phyloP scores from a whole-genome alignment of 2,888 invertebrate species.

The Tricholauxania praeusta region DNA sequence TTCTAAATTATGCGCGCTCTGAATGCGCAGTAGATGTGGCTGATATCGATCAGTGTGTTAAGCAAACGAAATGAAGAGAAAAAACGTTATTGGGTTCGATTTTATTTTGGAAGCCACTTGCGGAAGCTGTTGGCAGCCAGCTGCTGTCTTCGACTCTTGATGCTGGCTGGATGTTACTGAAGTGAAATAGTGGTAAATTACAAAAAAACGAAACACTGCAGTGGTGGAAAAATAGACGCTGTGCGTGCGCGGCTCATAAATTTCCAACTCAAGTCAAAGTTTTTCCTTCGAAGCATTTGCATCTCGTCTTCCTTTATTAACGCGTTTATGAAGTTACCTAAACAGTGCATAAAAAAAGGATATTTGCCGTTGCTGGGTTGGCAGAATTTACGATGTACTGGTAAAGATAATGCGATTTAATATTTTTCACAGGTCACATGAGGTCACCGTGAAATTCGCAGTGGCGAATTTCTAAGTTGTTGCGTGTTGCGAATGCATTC shows the following conservation, averaged over 20 bases:
- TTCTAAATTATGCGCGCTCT: slow-evolving; percentile 31
- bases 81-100: not conserved
- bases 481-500: slow-evolving; percentile 8
- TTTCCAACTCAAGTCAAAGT: slow-evolving; percentile 1
- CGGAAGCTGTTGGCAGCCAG: slow-evolving; percentile 35
- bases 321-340: not conserved
- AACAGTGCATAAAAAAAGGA: not conserved
- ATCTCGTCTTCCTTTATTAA: not conserved
- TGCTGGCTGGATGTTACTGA: slow-evolving; percentile 3
- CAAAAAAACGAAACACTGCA: not conserved
- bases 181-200: not conserved
- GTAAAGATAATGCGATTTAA: not conserved
- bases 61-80: not conserved
- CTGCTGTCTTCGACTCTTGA: slow-evolving; percentile 25
- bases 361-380: not conserved
- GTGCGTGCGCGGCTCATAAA: slow-evolving; percentile 32
- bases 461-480: slow-evolving; percentile 29
- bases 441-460: slow-evolving; percentile 18
- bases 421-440: slow-evolving; percentile 2
- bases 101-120: slow-evolving; percentile 1
- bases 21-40: slow-evolving; percentile 4
- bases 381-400: not conserved
- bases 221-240: slow-evolving; percentile 1
- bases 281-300: not conserved
- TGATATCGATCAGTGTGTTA: not conserved